Evolutionary conservation across 2,113 vertebrate genomes (phyloP), one percentile per base, ranked within the genome.

Genomic region (Atrichornis clamosus): DNA sequence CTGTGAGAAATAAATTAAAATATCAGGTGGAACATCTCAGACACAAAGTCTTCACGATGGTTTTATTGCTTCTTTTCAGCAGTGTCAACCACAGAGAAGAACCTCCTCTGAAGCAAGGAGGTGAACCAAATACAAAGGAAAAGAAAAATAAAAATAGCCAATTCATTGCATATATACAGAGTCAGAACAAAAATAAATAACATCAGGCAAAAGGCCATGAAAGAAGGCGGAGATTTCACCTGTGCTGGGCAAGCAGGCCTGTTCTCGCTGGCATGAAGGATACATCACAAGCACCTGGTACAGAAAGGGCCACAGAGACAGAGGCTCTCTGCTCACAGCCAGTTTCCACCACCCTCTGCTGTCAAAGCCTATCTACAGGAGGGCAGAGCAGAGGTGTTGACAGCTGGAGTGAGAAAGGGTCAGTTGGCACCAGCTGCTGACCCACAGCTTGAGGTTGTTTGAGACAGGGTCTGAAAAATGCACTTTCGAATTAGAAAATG

Each of bases 1-100:
- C 55, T 35, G 41, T 39, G 39, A 65, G 37, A 44, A 84, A 63
- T 1, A 26, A 21, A 47, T 63, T 9, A 20, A 77, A 80, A 20
- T 15, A 70, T 20, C 59, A 74, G 20, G 17, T 65, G 35, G 52
- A 76, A 49, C 64, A 65, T 5, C 24, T 47, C 44, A 60, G 30
- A 53, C 62, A 68, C 42, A 28, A 89, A 19, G 11, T 70, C 80
- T 95, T 95, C 91, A 89, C 8, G 0, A 78, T 64, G 82, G 74
- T 95, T 97, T 97, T 97, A 97, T 97, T 97, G 94, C 95, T 97
- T 78, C 16, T 70, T 94, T 83, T 53, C 86, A 94, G 94, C 96
- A 96, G 74, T 55, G 63, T 95, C 90, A 94, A 92, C 87, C 89
- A 96, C 69, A 86, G 82, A 96, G 90, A 92, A 94, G 77, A 92